Evolutionary conservation across 1,140 invertebrate genomes (phyloP).

Genomic region (Chlorops oryzae): DNA sequence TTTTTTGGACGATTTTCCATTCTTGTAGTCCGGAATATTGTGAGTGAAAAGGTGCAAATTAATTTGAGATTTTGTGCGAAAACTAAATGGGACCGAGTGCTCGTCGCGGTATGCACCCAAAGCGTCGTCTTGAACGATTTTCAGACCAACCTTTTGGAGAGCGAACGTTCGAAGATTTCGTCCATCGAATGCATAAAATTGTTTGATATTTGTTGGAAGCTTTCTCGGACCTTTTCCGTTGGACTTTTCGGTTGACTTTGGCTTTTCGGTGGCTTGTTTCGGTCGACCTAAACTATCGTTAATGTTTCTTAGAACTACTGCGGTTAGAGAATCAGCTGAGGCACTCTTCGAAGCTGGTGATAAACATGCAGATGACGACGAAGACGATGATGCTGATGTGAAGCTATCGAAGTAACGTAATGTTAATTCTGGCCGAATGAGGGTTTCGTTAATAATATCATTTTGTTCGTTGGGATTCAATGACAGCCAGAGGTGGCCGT

Average conservation of each 20-base stretch:
- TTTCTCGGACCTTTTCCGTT: background rate
- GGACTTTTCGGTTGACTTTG: background rate
- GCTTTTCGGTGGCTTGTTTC: background rate
- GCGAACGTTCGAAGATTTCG: conserved; percentile 7
- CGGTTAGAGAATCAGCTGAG: no score
- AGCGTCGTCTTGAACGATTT: conserved; percentile 12
- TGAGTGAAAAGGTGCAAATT: conserved; percentile 13
- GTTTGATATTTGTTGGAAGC: background rate
- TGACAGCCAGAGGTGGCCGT: conserved; percentile 9
- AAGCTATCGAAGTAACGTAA: conserved; percentile 14
- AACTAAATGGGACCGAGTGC: conserved; percentile 12
- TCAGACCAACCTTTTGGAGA: conserved; percentile 4
- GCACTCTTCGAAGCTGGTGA: no score
- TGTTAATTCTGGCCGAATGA: conserved; percentile 14
- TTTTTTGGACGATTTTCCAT: no score
- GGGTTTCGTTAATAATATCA: conserved; percentile 14
- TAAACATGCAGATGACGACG: no score
- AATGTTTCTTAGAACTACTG: no score
- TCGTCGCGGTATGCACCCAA: conserved; percentile 12
- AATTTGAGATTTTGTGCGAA: conserved; percentile 16
- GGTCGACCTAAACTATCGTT: no score
- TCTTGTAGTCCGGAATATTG: background rate
- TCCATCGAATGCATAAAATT: conserved; percentile 9
- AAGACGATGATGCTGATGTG: conserved; percentile 6
- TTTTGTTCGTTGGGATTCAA: conserved; percentile 11